phyloP scores from a whole-genome alignment of 2,888 invertebrate species.

The Chironomus tentans region DNA sequence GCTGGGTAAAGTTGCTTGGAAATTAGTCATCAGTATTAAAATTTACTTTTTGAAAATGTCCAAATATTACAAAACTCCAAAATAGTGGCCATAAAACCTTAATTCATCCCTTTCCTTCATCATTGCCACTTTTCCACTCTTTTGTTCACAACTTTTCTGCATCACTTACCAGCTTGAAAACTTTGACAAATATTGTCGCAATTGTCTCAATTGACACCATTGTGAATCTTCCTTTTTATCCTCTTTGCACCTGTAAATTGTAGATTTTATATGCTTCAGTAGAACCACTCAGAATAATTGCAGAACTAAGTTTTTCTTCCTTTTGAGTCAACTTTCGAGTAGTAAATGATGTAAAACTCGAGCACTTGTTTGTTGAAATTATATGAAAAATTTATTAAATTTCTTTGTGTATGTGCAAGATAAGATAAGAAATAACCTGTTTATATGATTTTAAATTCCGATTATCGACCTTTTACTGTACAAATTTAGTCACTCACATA shows the following conservation, averaged over 20 bases:
- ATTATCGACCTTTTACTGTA: not conserved
- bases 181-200: slow-evolving; percentile 70
- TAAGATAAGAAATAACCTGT: not conserved
- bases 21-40: too few relatives aligned
- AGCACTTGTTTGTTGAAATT: not conserved
- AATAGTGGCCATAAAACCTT: too few relatives aligned
- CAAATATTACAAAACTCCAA: too few relatives aligned
- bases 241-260: not conserved
- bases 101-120: too few relatives aligned
- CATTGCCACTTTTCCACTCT: not conserved
- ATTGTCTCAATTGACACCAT: slow-evolving; percentile 77
- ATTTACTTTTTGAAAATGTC: too few relatives aligned
- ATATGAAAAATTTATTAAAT: not conserved
- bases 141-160: not conserved
- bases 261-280: not conserved
- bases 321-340: not conserved
- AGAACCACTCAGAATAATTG: not conserved
- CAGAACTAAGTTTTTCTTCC: not conserved
- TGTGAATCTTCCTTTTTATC: slow-evolving; percentile 36
- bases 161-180: slow-evolving; percentile 68
- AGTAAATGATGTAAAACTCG: not conserved
- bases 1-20: too few relatives aligned
- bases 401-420: not conserved
- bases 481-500: not conserved
- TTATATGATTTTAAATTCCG: not conserved